Base-by-base conservation (phyloP, 2,113 vertebrate genomes). In the Nycticorax nycticorax region DNA sequence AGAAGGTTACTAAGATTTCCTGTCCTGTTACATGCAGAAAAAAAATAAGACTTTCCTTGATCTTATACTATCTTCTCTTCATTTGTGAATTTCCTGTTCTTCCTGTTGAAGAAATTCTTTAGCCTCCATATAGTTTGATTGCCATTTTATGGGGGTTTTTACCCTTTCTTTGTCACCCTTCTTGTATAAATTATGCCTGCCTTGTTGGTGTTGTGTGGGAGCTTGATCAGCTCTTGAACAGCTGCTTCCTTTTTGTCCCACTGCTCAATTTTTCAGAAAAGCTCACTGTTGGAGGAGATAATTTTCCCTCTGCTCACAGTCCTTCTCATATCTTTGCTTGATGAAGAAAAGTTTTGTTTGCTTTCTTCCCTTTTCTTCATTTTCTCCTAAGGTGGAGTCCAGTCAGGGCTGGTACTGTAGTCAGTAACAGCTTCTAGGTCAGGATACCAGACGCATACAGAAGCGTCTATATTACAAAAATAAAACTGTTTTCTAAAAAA, bases 61-160 rank as follows among this genome's bases (percentile, higher is more conserved):
- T 91, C 14, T 79, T 39, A 9, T 57, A 18, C 3, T 60, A 33
- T 27, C 18, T 37, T 67, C 3, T 53, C 9, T 76, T 68, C 6
- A 41, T 52, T 48, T 66, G 14, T 27, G 14, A 62, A 30, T 74
- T 56, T 89, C 9, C 9, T 50, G 1, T 1, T 57, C 11, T 39
- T 89, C 6, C 22, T 71, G 3, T 59, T 8, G 5, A 76, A 73
- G 57, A 80, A 0, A 3, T 77, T 27, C 7, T 74, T 59, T 43
- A 80, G 13, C 8, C 2, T 69, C 24, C 27, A 28, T 39, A 10
- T 4, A 71, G 10, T 71, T 63, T 63, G 12, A 5, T 27, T 73
- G 32, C 23, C 5, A 35, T 19, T 64, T 75, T 21, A 6, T 18
- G 7, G 2, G 0, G 6, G 27, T 68, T 68, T 45, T 57, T 16